These are phyloP conservation scores for Leptinotarsa juncta DNA, from an alignment of 2,888 invertebrate species.

Conservation along the genomic window DNA sequence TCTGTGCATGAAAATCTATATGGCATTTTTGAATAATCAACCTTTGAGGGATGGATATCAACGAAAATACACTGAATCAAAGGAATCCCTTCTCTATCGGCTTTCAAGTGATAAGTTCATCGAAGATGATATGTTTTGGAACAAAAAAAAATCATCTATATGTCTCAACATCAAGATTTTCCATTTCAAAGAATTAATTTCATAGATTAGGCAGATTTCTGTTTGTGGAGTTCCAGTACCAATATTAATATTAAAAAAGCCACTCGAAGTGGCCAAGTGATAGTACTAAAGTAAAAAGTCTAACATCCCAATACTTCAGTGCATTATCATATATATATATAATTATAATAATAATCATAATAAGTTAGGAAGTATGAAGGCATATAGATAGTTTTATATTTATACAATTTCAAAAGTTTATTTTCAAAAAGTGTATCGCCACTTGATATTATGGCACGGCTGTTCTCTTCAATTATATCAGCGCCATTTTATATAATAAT, in stretches of 20 bases:
- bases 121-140: not conserved
- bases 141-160: too few relatives aligned
- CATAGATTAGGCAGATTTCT: constrained; percentile 34
- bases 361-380: constrained; percentile 68
- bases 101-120: not conserved
- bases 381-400: constrained; percentile 66
- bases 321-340: constrained; percentile 64
- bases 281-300: constrained; percentile 67
- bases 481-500: constrained; percentile 47
- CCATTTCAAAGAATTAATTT: not conserved
- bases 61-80: constrained; percentile 20
- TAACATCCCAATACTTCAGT: constrained; percentile 68
- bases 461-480: constrained; percentile 33
- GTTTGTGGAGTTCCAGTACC: constrained; percentile 58
- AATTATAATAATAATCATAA: constrained; percentile 60
- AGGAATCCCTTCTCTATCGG: constrained; percentile 32
- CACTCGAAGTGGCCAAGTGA: constrained; percentile 64
- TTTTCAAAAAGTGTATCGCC: constrained; percentile 56
- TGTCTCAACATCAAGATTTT: constrained; percentile 2
- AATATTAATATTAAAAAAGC: constrained; percentile 65
- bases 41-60: not conserved
- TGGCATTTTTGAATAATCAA: not conserved
- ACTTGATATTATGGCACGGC: constrained; percentile 47
- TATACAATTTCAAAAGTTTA: constrained; percentile 61
- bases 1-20: too few relatives aligned